Conservation (phyloP, 2,797 vertebrate species). For the Champsocephalus esox region DNA sequence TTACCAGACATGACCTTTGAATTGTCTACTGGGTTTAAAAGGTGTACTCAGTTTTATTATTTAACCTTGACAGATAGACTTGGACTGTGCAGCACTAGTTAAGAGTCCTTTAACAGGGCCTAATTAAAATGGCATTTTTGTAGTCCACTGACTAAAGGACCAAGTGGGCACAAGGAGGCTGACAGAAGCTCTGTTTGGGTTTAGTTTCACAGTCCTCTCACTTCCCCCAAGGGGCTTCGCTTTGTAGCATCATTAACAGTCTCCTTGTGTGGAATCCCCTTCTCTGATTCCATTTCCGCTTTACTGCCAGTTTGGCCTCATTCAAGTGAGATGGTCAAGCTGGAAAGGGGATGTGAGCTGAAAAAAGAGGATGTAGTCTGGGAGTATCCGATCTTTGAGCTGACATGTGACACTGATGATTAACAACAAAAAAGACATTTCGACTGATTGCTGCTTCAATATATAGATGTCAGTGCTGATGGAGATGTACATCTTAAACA, state of each 20-base stretch:
- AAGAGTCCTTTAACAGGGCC: neutral
- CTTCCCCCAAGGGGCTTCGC: conserved; percentile 57
- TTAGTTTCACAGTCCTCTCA: conserved; percentile 63
- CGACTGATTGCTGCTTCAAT: conserved; percentile 35
- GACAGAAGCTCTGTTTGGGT: conserved; percentile 68
- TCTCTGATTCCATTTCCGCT: conserved; percentile 73
- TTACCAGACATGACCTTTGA: neutral
- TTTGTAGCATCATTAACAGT: conserved; percentile 66
- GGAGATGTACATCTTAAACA: conserved; percentile 44
- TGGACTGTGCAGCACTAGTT: conserved; percentile 10
- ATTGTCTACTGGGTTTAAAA: neutral
- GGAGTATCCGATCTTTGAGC: conserved; percentile 49
- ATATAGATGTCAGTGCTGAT: neutral
- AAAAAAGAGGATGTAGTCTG: conserved; percentile 81
- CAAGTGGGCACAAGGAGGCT: conserved; percentile 35
- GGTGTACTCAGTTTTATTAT: neutral
- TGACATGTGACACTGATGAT: conserved; percentile 56
- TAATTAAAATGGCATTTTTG: conserved; percentile 13
- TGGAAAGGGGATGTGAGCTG: conserved; percentile 83
- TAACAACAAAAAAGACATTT: conserved; percentile 26
- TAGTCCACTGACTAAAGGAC: conserved; percentile 28
- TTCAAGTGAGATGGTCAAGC: conserved; percentile 64
- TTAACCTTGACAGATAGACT: neutral
- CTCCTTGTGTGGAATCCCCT: conserved; percentile 71
- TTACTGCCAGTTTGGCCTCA: conserved; percentile 63